Evolutionary conservation across 92 coral and sea anemone genomes (phyloP), one percentile per base, ranked within the genome.

Genomic region (Scolanthus callimorphus): DNA sequence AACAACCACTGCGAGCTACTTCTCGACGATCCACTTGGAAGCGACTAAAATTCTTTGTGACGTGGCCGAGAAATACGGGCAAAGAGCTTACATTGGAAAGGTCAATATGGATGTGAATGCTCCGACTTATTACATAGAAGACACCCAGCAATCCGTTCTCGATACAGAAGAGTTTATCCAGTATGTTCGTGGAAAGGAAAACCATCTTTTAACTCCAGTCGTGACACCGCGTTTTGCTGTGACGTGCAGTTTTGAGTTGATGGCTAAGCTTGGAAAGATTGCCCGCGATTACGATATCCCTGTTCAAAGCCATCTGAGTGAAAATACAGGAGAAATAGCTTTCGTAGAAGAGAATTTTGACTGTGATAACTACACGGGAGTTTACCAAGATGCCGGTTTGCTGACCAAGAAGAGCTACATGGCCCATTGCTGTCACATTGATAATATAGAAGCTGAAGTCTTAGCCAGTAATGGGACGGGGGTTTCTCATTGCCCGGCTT

Each of bases 1-100:
- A 1, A 87, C 96, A 27, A 87, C 96, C 25, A 87, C 96, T 13
- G 96, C 96, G 0, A 76, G 85, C 39, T 87, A 87, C 48, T 87
- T 83, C 67, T 80, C 96, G 4, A 87, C 96, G 11, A 82, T 87
- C 44, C 96, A 87, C 56, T 74, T 54, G 20, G 90, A 83, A 49
- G 82, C 90, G 12, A 72, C 86, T 17, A 59, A 48, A 26, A 41
- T 78, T 25, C 78, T 87, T 51, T 74, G 86, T 54, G 71, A 87
- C 34, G 44, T 83, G 29, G 66, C 67, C 1, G 96, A 70, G 28
- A 82, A 83, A 58, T 62, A 81, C 13, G 90, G 90, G 17, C 96
- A 87, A 62, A 64, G 96, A 57, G 86, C 80, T 11, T 83, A 62
- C 49, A 65, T 87, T 6, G 96, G 96, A 17, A 87, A 87, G 64